Base-by-base conservation (phyloP, 2,797 vertebrate genomes). In the Macroramphosus scolopax region DNA sequence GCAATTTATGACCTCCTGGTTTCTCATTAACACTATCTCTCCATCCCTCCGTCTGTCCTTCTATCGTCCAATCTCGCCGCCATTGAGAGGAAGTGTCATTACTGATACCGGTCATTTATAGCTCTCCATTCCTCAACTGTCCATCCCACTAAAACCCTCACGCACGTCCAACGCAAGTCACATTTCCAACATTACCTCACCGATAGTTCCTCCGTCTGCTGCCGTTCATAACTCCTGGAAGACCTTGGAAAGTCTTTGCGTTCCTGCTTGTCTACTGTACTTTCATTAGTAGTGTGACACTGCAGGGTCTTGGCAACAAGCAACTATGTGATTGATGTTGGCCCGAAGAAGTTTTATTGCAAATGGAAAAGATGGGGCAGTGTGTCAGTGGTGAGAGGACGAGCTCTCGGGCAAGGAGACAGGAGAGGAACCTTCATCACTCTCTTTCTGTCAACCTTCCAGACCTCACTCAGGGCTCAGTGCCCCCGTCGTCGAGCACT, bases 1-100 rank as follows among this genome's bases (percentile, higher is more conserved):
- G 32, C 65, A 47, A 76, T 53, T 69, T 52, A 82, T 87, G 65
- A 88, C 84, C 78, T 90, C 87, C 67, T 87, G 36, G 45, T 74
- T 71, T 82, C 63, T 81, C 86, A 87, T 83, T 80, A 83, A 80
- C 41, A 58, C 59, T 35, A 52, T 71, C 45, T 57, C 28, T 35
- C 63, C 42, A 67, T 54, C 24, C 16, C 25, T 33, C 39, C 34
- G 48, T 56, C 45, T 43, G 51, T 49, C 17, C 43, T 42, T 65
- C 35, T 40, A 1, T 45, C 57, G 70, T 84, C 17, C 8, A 2
- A n/a, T 38, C 35, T 53, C 33, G 25, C 37, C 54, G 50, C 62
- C 36, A 62, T 14, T 32, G n/a, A n/a, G n/a, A n/a, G n/a, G n/a
- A 70, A 13, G 36, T 43, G 26, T 66, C 15, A 73, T 76, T 74